Base-by-base conservation (phyloP, 2,888 invertebrate genomes). In the Drosophila histrio region DNA sequence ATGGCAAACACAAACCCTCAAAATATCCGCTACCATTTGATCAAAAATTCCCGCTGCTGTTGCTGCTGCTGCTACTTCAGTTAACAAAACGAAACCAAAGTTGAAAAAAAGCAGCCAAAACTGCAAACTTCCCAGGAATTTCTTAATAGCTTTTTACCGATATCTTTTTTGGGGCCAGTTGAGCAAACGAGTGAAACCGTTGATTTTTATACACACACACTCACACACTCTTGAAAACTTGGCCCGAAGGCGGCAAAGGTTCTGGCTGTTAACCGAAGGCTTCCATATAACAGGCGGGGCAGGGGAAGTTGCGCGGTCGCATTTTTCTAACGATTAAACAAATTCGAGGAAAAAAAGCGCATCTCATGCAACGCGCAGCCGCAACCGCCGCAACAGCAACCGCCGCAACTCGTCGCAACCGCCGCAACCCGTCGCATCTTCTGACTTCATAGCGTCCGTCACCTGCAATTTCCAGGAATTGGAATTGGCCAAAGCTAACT, bases 321-420 rank as follows among this genome's bases (percentile, higher is more conserved):
- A 87, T 90, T 88, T 89, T 89, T 90, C 90, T 90, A 90, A 85
- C 87, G 89, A 90, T 89, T 89, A 89, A 90, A 91, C 91, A 91
- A 91, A 91, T 91, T 91, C 91, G 89, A 85, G 88, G 91, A 91
- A 91, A 91, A 78, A 83, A 83, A 82, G 78, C 82, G 82, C 82
- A 82, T 82, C 82, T 60, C 82, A 79, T 82, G 82, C 82, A 82
- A 82, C 84, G 90, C 90, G 77, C 86, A 67, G 75, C 32, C 58
- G 70, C 77, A 71, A 65, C 80, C 13, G 30, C 32, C 30, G 32
- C 52, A 30, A 28, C 24, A 13, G 24, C 61, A 34, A 30, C 8
- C 13, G 36, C 15, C 89, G 76, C 85, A 64, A 71, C 30, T 30
- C 4, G 2, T n/a, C 52, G 69, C 74, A 69, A 65, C 77, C 17